Conservation (phyloP, 2,888 invertebrate species). For the Andrena fulva region DNA sequence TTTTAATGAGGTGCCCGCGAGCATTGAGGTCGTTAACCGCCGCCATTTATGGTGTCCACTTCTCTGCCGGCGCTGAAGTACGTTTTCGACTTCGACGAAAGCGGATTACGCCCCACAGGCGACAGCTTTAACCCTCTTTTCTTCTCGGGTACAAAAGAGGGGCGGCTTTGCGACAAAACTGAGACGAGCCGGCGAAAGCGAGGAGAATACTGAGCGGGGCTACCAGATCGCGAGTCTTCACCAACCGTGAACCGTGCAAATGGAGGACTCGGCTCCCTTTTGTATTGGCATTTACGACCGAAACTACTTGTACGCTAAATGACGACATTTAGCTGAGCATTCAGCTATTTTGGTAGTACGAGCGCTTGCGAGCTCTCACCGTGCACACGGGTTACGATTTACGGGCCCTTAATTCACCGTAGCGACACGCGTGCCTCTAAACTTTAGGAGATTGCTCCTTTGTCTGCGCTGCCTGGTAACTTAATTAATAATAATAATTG, state of each 20-base stretch:
- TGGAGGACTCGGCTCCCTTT: neutral
- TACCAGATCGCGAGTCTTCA: neutral
- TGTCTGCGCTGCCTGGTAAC: no score
- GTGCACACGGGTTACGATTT: neutral
- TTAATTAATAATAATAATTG: no score
- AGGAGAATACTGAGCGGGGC: neutral
- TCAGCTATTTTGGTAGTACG: no score
- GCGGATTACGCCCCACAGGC: neutral
- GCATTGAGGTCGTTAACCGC: neutral
- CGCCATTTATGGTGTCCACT: neutral
- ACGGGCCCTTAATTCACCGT: neutral
- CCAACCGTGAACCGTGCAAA: neutral
- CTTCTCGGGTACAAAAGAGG: neutral
- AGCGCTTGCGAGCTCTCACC: neutral
- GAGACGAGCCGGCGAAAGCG: no score
- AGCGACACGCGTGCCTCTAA: neutral
- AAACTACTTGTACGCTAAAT: neutral
- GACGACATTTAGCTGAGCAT: neutral
- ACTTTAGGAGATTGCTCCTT: neutral
- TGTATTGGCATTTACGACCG: neutral
- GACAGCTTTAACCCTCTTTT: slow-evolving; percentile 10
- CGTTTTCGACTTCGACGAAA: neutral
- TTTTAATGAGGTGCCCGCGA: neutral
- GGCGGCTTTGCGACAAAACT: neutral
- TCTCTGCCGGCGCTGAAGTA: no score